These are phyloP conservation scores for Crocidura indochinensis DNA, from an alignment of 2,797 vertebrate species.

Conservation along the genomic window DNA sequence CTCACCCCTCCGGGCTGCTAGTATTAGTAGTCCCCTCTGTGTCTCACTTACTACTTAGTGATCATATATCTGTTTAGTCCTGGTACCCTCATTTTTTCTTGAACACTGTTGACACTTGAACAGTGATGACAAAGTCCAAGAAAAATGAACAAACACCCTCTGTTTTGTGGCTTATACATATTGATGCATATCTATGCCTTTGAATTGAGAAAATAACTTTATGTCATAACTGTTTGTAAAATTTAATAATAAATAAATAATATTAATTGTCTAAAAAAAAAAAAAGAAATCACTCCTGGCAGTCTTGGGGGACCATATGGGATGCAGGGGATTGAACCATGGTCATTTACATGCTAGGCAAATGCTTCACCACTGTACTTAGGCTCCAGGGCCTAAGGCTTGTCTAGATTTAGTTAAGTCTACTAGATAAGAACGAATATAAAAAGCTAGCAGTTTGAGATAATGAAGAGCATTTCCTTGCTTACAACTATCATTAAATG, in stretches of 20 bases:
- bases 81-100: no score
- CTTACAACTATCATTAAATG: conserved; percentile 8
- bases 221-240: background rate
- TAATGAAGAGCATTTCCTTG: conserved; percentile 14
- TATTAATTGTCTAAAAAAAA: background rate
- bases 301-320: no score
- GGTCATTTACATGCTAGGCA: no score
- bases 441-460: background rate
- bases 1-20: no score
- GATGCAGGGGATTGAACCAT: no score
- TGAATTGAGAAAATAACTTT: background rate
- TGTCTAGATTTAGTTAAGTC: background rate
- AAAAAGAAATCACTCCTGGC: no score
- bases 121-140: background rate
- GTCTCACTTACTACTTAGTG: no score
- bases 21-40: no score
- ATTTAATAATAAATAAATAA: background rate
- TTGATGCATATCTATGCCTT: background rate
- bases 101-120: background rate
- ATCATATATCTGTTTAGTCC: no score
- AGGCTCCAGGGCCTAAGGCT: no score
- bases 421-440: background rate
- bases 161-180: background rate
- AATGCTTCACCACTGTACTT: no score
- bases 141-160: background rate